Base-by-base conservation (phyloP, 2,113 vertebrate genomes). In the Plotosus lineatus region DNA sequence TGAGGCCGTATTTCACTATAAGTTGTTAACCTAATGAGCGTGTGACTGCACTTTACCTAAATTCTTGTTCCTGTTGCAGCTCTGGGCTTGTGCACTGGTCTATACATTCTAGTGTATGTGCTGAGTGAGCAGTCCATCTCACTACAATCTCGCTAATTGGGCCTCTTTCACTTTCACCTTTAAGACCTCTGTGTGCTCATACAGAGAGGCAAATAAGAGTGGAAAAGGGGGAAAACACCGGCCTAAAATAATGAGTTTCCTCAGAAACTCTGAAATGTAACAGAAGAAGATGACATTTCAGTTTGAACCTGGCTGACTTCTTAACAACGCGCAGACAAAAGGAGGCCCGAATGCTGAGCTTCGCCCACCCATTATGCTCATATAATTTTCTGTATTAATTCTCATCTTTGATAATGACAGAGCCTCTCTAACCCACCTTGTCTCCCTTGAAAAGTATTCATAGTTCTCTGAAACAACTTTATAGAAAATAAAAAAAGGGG, bases 231-330 rank as follows among this genome's bases (percentile, higher is more conserved):
- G 90, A 92, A 93, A 93, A 93, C 91, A 93, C 88, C 87, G 85
- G 87, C 89, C 84, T 87, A 86, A 90, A 93, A 90, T 94, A 94
- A 94, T 93, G 93, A 93, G 93, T 91, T 90, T 93, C 87, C 66
- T 86, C 89, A 91, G 91, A 89, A 87, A 87, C 82, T 85, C 80
- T 87, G 90, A 90, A 90, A 92, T 90, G 88, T 89, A 92, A 91
- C 90, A 89, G 91, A 93, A 94, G 92, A 91, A 81, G 85, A 90
- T 94, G 93, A 92, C 92, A 94, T 93, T 94, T 94, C 84, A 89
- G 86, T 89, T 90, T 93, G 91, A 94, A 93, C 92, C 87, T 6
- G 61, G 84, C 85, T 89, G 90, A 90, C 91, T 90, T 76, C 87
- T 90, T 90, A 90, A 92, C 89, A 91, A 92, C 87, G 84, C 85